Percentiles rank a stretch among this genome's conserved stretches.
Evolutionary conservation across 2,113 vertebrate species (phyloP).

Genomic region (Cebidichthys violaceus): DNA sequence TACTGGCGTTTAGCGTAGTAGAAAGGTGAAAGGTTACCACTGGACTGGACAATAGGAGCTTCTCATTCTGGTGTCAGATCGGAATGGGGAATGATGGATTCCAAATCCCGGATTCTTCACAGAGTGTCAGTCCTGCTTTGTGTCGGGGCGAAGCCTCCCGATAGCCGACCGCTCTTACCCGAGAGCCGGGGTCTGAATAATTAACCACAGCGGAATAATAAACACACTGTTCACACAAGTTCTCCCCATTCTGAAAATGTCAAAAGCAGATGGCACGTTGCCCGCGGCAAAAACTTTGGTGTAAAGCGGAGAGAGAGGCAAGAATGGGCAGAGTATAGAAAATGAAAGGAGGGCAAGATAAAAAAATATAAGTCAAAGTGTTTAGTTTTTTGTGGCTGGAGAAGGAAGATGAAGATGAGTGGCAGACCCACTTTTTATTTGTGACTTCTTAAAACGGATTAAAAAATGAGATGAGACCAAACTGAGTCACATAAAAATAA

Average conservation of each 20-base stretch:
- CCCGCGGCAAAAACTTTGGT: constrained; percentile 42
- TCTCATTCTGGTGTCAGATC: constrained; percentile 10
- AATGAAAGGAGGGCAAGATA: not conserved
- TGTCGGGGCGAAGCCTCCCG: constrained; percentile 35
- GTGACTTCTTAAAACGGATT: not conserved
- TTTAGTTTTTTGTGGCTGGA: not conserved
- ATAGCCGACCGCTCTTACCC: constrained; percentile 16
- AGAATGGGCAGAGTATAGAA: not conserved
- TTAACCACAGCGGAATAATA: constrained; percentile 62
- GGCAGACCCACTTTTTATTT: constrained; percentile 5
- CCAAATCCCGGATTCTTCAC: constrained; percentile 45
- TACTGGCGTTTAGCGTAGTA: not conserved
- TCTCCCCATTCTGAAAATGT: constrained; percentile 63
- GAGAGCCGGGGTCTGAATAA: constrained; percentile 48
- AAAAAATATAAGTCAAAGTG: not conserved
- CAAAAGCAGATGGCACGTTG: constrained; percentile 61
- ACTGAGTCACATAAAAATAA: not conserved
- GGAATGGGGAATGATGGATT: constrained; percentile 6
- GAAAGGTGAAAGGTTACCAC: constrained; percentile 29
- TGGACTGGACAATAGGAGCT: not conserved
- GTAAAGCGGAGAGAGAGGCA: not conserved
- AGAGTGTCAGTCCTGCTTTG: constrained; percentile 30
- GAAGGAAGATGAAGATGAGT: not conserved
- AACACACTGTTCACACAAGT: constrained; percentile 62
- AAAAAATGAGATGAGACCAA: not conserved